phyloP scores from a whole-genome alignment of 1,140 invertebrate species.

The Caerostris extrusa region DNA sequence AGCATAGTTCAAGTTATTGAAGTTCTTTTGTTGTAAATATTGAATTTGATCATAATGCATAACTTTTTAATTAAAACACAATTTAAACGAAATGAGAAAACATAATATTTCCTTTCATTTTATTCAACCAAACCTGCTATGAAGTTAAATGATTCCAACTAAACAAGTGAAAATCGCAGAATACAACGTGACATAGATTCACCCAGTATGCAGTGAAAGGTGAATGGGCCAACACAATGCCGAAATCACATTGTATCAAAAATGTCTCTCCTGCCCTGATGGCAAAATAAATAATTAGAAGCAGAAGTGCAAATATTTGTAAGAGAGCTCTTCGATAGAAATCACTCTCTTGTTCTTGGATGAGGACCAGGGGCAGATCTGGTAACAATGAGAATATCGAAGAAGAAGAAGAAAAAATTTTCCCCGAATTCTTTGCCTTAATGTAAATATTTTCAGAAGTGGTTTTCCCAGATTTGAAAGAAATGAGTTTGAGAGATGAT shows the following conservation, averaged over 20 bases:
- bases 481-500: neutral
- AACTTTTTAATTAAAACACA: no score
- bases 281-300: slow-evolving; percentile 35
- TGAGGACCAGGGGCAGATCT: neutral
- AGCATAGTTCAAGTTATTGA: no score
- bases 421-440: neutral
- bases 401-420: neutral
- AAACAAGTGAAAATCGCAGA: no score
- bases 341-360: neutral
- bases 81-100: no score
- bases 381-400: neutral
- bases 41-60: no score
- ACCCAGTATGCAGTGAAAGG: neutral
- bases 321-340: neutral
- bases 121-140: no score
- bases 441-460: slow-evolving; percentile 9
- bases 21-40: no score
- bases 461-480: slow-evolving; percentile 16
- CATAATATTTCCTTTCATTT: no score
- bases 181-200: no score
- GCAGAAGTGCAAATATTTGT: neutral
- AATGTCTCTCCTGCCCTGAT: neutral
- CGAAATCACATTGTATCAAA: neutral
- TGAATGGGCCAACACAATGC: neutral
- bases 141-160: no score